phyloP scores from a whole-genome alignment of 2,888 invertebrate genomes.

The Escarpia spicata region DNA sequence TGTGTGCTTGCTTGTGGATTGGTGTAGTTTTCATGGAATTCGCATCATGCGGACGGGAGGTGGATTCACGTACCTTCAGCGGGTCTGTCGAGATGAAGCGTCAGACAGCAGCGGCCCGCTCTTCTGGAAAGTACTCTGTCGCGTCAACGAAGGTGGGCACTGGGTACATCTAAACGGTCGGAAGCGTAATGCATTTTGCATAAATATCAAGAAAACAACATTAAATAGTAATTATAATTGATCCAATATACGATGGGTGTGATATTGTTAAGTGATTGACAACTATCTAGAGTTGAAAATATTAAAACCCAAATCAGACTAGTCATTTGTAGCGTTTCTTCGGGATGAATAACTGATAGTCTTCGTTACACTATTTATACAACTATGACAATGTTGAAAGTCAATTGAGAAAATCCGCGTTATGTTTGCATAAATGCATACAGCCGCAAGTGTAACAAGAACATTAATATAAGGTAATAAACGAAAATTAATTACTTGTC shows the following conservation, averaged over 20 bases:
- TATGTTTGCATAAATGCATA: too few relatives aligned
- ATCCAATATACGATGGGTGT: not conserved
- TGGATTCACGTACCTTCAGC: slow-evolving; percentile 57
- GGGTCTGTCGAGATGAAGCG: slow-evolving; percentile 49
- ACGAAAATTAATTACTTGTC: too few relatives aligned
- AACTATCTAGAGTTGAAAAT: not conserved
- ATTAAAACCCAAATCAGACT: too few relatives aligned
- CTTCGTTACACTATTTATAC: too few relatives aligned
- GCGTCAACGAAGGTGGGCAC: not conserved
- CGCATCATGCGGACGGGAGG: slow-evolving; percentile 55
- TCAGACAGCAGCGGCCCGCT: slow-evolving; percentile 48
- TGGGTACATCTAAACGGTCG: not conserved
- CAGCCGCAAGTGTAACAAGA: too few relatives aligned
- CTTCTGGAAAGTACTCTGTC: slow-evolving; percentile 47
- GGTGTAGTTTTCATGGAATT: slow-evolving; percentile 50
- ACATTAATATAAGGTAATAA: too few relatives aligned
- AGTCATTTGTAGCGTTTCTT: too few relatives aligned
- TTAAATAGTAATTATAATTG: not conserved
- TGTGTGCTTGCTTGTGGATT: not conserved
- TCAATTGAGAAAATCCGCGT: too few relatives aligned
- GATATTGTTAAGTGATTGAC: not conserved
- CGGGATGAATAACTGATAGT: too few relatives aligned
- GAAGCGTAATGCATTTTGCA: not conserved
- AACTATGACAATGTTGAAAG: too few relatives aligned
- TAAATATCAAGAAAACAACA: not conserved